Conservation (phyloP, 2,113 vertebrate species). For the Mesembrinibis cayennensis region DNA sequence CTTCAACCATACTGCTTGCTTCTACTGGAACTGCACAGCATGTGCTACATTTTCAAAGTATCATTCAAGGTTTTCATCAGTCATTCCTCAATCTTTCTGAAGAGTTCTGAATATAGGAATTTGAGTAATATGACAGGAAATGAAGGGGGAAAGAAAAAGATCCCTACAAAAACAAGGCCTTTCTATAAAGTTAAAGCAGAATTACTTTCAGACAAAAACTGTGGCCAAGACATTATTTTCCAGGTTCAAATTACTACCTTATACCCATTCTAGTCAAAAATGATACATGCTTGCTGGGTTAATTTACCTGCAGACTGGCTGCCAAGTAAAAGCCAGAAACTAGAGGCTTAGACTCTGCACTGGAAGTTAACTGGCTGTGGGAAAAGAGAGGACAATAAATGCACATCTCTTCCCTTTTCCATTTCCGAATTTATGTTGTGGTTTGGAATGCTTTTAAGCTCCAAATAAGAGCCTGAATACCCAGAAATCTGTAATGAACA, state of each 20-base stretch:
- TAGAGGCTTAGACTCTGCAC: background rate
- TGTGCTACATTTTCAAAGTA: conserved; percentile 6
- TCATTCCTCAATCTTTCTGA: background rate
- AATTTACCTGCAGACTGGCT: background rate
- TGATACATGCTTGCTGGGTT: background rate
- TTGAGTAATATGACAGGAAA: background rate
- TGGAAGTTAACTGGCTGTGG: background rate
- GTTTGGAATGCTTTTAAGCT: background rate
- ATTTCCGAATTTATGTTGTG: background rate
- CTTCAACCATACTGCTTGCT: background rate
- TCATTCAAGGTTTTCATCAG: background rate
- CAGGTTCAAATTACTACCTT: background rate
- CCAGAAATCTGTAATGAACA: background rate
- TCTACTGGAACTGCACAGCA: conserved; percentile 2
- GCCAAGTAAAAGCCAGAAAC: background rate
- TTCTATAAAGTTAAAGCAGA: background rate
- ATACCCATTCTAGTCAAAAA: background rate
- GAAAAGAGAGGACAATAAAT: background rate
- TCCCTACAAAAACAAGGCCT: background rate
- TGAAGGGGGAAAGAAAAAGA: background rate
- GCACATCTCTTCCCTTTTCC: background rate
- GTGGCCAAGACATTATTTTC: background rate
- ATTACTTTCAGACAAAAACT: background rate
- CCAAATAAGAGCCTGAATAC: background rate
- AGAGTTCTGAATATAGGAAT: background rate